Conservation (phyloP, 2,113 vertebrate genomes). For the Paramisgurnus dabryanus region DNA sequence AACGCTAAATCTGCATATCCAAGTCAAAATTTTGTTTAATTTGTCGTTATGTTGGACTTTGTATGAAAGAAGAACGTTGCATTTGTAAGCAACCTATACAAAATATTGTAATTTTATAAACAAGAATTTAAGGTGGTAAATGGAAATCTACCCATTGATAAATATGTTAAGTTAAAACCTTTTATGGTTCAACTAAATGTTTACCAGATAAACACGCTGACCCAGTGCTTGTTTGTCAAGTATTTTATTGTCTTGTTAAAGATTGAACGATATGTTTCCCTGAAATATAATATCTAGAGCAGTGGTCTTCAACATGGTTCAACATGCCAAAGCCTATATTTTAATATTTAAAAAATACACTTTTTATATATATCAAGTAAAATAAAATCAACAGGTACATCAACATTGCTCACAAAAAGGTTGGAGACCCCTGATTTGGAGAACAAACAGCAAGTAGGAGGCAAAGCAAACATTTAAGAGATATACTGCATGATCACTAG, state of each 20-base stretch:
- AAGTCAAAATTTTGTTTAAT: neutral
- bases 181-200: neutral
- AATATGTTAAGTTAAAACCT: neutral
- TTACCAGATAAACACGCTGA: neutral
- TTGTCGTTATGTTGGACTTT: neutral
- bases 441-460: neutral
- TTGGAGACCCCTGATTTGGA: too few relatives aligned
- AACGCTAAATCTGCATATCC: slow-evolving; percentile 73
- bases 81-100: too few relatives aligned
- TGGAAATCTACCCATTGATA: neutral
- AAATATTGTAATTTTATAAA: neutral
- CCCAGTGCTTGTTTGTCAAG: neutral
- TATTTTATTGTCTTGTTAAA: neutral
- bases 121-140: neutral
- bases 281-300: too few relatives aligned
- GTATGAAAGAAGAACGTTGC: neutral
- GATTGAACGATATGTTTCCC: too few relatives aligned
- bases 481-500: slow-evolving; percentile 5
- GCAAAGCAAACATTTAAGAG: neutral
- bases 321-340: too few relatives aligned
- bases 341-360: too few relatives aligned
- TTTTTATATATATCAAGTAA: too few relatives aligned
- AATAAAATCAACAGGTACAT: too few relatives aligned
- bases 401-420: too few relatives aligned
- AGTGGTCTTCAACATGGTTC: too few relatives aligned